A percentile compares a stretch with the other conserved stretches of the same genome.
Conservation (phyloP, 2,888 invertebrate genomes). For the Dysmachus trigonus region DNA sequence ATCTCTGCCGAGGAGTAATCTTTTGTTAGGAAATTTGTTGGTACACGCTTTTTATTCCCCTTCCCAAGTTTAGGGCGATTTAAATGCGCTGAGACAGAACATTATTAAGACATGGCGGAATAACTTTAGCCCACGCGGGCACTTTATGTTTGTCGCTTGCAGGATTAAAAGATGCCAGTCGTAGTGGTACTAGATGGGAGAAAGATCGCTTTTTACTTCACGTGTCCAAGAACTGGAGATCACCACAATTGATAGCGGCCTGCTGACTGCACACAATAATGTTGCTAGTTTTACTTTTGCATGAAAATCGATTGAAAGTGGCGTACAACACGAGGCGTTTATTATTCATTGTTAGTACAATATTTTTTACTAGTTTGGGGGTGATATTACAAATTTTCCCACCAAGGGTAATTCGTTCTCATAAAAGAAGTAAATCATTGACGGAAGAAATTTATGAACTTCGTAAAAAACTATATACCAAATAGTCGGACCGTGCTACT, state of each 20-base stretch:
- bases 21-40: slow-evolving; percentile 24
- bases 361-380: background rate
- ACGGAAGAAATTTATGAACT: too few relatives aligned
- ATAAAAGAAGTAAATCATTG: too few relatives aligned
- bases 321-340: background rate
- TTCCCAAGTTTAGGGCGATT: background rate
- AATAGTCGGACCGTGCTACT: too few relatives aligned
- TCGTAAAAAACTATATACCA: too few relatives aligned
- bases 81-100: slow-evolving; percentile 12
- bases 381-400: too few relatives aligned
- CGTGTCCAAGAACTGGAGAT: background rate
- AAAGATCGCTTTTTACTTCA: background rate
- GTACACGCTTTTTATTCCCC: slow-evolving; percentile 7
- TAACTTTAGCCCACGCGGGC: slow-evolving; percentile 34
- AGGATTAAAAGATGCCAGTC: slow-evolving; percentile 9
- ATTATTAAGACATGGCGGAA: slow-evolving; percentile 28
- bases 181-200: background rate
- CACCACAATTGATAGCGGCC: background rate
- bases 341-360: background rate
- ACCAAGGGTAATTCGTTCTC: too few relatives aligned
- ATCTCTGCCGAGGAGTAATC: slow-evolving; percentile 9
- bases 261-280: background rate
- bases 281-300: background rate
- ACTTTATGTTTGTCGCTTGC: slow-evolving; percentile 16
- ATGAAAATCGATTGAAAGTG: background rate